Conservation (phyloP, 2,888 invertebrate species). For the Phorcus lineatus region DNA sequence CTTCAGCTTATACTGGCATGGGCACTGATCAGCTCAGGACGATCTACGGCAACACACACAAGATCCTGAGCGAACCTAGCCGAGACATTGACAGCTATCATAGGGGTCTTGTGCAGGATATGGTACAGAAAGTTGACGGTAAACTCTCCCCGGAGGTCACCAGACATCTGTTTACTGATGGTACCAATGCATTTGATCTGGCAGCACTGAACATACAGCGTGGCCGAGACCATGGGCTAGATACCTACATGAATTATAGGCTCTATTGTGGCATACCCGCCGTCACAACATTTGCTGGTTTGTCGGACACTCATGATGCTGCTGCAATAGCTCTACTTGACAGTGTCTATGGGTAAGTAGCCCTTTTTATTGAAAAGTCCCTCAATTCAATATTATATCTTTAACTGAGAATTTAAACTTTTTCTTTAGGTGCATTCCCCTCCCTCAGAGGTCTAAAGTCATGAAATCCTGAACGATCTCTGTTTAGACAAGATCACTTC, state of each 20-base stretch:
- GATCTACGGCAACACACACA: background rate
- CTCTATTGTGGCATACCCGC: constrained; percentile 60
- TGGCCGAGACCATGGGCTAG: constrained; percentile 90
- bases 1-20: background rate
- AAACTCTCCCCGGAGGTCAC: background rate
- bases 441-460: too few species aligned
- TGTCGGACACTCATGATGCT: background rate
- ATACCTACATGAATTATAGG: constrained; percentile 85
- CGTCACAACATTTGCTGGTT: background rate
- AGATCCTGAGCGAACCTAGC: background rate
- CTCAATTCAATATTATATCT: too few species aligned
- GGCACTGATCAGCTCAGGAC: background rate
- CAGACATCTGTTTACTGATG: constrained; percentile 82
- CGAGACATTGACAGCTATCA: background rate
- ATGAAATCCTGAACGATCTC: too few species aligned
- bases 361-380: too few species aligned
- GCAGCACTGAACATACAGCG: constrained; percentile 92
- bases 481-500: too few species aligned
- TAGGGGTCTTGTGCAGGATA: background rate
- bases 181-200: constrained; percentile 80
- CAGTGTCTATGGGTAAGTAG: background rate
- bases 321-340: background rate
- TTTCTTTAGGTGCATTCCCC: too few species aligned
- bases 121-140: background rate
- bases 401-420: too few species aligned